These are phyloP conservation scores for Caracal caracal DNA, from an alignment of 2,113 vertebrate genomes.

Conservation along the genomic window DNA sequence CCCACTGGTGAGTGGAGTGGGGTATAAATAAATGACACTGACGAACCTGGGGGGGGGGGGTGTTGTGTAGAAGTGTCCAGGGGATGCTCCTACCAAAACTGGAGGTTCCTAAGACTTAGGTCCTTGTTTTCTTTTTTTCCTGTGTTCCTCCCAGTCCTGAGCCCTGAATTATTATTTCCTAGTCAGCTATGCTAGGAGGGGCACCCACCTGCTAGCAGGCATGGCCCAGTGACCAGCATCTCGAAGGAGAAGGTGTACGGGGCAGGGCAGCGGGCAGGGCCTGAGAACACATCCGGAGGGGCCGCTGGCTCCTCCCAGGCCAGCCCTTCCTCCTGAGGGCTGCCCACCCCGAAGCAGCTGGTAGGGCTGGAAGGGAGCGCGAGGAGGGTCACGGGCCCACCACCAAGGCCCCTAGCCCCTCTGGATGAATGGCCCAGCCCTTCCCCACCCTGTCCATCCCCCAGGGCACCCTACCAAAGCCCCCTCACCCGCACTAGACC, in stretches of 20 bases:
- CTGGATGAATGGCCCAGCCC: not conserved
- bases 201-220: conserved; percentile 93
- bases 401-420: not conserved
- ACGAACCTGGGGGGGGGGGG: not conserved
- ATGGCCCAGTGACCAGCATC: conserved; percentile 96
- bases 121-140: not conserved
- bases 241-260: conserved; percentile 95
- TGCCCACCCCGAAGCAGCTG: conserved; percentile 92
- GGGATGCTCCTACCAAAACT: not conserved
- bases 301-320: conserved; percentile 58
- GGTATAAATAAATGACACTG: not conserved
- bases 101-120: not conserved
- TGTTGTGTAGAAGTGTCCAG: not conserved
- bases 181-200: not conserved
- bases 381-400: not conserved
- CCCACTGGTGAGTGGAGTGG: not conserved
- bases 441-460: conserved; percentile 1
- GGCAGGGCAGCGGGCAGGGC: conserved; percentile 90
- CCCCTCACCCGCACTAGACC: conserved; percentile 83
- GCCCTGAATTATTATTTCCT: not conserved
- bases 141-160: not conserved
- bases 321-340: conserved; percentile 72
- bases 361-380: conserved; percentile 88
- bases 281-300: conserved; percentile 87
- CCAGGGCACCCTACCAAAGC: not conserved